A percentile compares a stretch with the other conserved stretches of the same genome.
These are phyloP conservation scores for Diaprepes abbreviatus DNA, from an alignment of 2,888 invertebrate genomes.

Conservation along the genomic window DNA sequence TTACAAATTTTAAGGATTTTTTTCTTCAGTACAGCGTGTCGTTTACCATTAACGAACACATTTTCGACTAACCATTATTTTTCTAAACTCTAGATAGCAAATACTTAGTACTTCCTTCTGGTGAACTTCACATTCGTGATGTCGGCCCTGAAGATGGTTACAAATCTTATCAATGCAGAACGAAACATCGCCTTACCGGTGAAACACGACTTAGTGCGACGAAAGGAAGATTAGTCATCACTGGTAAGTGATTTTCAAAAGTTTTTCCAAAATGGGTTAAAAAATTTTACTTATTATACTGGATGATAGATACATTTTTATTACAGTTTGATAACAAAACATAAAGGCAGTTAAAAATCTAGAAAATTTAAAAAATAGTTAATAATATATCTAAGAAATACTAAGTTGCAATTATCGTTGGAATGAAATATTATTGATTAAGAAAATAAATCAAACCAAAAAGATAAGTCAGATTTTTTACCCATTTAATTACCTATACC, in stretches of 20 bases:
- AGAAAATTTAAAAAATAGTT: no score
- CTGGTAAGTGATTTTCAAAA: conserved; percentile 79
- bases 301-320: no score
- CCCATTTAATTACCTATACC: no score
- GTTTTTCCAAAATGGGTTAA: not conserved
- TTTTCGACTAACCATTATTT: conserved; percentile 14
- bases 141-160: conserved; percentile 95
- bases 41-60: not conserved
- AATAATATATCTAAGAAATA: no score
- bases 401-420: no score
- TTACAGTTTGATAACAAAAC: no score
- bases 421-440: no score
- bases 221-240: conserved; percentile 93
- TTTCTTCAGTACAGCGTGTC: not conserved
- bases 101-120: conserved; percentile 93
- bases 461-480: no score
- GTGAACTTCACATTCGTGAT: conserved; percentile 95
- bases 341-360: no score
- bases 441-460: no score
- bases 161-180: conserved; percentile 94
- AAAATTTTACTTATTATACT: conserved; percentile 1
- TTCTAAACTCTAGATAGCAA: conserved; percentile 83
- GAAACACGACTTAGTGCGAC: conserved; percentile 94
- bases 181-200: conserved; percentile 92
- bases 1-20: no score